Conservation (phyloP, 2,113 vertebrate species). For the Dolichallabes microphthalmus region DNA sequence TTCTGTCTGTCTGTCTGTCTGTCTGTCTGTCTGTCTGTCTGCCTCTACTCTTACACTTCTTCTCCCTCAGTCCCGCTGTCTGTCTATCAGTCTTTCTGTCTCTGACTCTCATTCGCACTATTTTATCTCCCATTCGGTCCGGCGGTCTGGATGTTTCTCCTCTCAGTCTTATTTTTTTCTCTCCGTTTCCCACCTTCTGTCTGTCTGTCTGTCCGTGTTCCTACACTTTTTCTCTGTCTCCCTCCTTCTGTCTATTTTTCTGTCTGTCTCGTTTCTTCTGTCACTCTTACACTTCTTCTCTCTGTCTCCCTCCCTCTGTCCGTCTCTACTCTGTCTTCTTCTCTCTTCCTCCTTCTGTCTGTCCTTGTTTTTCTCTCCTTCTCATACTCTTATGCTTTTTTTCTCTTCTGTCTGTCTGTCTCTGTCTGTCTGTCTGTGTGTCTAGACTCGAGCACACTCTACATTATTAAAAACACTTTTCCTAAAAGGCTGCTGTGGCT, state of each 20-base stretch:
- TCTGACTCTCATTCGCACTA: background rate
- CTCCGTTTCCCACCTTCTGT: no score
- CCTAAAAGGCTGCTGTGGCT: constrained; percentile 73
- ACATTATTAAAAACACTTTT: constrained; percentile 78
- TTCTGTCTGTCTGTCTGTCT: background rate
- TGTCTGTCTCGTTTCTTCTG: no score
- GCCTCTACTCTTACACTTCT: background rate
- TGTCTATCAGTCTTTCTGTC: constrained; percentile 12
- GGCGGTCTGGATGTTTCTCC: no score
- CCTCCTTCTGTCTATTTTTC: no score
- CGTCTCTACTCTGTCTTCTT: background rate
- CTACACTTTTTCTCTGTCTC: no score
- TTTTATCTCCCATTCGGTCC: no score
- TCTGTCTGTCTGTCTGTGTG: constrained; percentile 22
- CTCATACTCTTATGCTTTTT: no score
- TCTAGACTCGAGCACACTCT: constrained; percentile 51
- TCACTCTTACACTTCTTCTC: no score
- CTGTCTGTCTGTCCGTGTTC: no score
- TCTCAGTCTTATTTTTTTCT: no score
- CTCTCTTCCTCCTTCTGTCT: background rate
- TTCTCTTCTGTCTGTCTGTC: background rate
- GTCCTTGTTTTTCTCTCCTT: constrained; percentile 28
- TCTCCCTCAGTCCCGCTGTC: background rate
- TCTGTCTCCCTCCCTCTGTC: no score
- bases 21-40: no score